These are phyloP conservation scores for Ditula angustiorana DNA, from an alignment of 2,888 invertebrate species.

Conservation along the genomic window DNA sequence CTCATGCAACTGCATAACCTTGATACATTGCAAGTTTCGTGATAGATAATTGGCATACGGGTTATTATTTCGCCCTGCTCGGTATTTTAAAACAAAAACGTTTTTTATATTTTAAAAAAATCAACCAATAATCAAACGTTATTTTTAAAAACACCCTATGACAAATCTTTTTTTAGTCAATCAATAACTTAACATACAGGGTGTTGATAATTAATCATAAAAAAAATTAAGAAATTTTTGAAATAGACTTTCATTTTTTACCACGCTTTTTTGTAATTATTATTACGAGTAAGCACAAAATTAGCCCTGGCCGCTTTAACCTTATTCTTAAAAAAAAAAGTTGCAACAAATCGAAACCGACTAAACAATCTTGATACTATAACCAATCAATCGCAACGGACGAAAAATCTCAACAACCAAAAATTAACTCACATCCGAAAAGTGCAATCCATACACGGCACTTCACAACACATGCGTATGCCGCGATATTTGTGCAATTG, in stretches of 20 bases:
- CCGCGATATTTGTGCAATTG: not conserved
- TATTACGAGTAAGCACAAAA: too few relatives aligned
- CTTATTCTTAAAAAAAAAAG: slow-evolving; percentile 39
- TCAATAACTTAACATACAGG: too few relatives aligned
- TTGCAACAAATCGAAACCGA: slow-evolving; percentile 21
- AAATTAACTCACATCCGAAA: slow-evolving; percentile 76
- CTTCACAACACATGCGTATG: slow-evolving; percentile 60
- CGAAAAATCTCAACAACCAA: slow-evolving; percentile 72
- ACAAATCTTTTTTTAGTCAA: too few relatives aligned
- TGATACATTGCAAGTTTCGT: slow-evolving; percentile 84
- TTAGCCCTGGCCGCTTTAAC: slow-evolving; percentile 40
- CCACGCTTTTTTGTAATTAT: too few relatives aligned
- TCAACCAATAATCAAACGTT: too few relatives aligned
- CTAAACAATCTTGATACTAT: not conserved
- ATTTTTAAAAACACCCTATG: too few relatives aligned
- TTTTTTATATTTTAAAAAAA: too few relatives aligned
- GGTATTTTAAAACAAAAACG: slow-evolving; percentile 46
- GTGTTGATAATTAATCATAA: too few relatives aligned
- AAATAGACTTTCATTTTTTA: not conserved
- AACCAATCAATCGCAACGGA: slow-evolving; percentile 67
- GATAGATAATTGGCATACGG: slow-evolving; percentile 81
- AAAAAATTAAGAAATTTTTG: not conserved
- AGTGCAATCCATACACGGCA: slow-evolving; percentile 73
- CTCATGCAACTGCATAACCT: slow-evolving; percentile 82
- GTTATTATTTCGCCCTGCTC: slow-evolving; percentile 71